Conservation (phyloP, 2,888 invertebrate genomes). For the Amaurobius ferox region DNA sequence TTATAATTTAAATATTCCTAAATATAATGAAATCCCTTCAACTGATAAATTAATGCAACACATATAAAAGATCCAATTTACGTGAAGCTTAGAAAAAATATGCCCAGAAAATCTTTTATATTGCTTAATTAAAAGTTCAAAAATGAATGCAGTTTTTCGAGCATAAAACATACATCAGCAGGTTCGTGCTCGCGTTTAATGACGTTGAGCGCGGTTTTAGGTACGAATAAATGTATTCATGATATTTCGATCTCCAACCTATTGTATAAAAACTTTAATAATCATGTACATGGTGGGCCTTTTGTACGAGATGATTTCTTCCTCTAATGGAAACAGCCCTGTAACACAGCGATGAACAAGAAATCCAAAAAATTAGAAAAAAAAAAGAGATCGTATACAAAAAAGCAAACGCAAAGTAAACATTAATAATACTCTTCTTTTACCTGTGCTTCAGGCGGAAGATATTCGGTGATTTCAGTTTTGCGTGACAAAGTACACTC, state of each 20-base stretch:
- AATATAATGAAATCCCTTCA: too few species aligned
- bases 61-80: too few species aligned
- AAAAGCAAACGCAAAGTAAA: conserved; percentile 46
- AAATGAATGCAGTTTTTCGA: too few species aligned
- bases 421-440: conserved; percentile 59
- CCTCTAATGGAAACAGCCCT: background rate
- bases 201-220: too few species aligned
- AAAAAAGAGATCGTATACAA: background rate
- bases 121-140: too few species aligned
- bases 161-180: too few species aligned
- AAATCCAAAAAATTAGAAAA: background rate
- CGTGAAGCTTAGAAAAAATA: too few species aligned
- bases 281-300: background rate
- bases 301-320: background rate
- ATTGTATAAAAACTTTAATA: background rate
- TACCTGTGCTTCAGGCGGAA: conserved; percentile 14
- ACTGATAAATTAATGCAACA: too few species aligned
- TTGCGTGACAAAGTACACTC: conserved; percentile 47
- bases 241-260: background rate
- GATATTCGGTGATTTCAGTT: conserved; percentile 61
- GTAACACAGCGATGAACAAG: background rate
- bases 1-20: too few species aligned
- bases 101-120: too few species aligned
- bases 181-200: too few species aligned
- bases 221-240: background rate